These are phyloP conservation scores for Graptemys geographica DNA, from an alignment of 2,797 vertebrate species.

Conservation along the genomic window DNA sequence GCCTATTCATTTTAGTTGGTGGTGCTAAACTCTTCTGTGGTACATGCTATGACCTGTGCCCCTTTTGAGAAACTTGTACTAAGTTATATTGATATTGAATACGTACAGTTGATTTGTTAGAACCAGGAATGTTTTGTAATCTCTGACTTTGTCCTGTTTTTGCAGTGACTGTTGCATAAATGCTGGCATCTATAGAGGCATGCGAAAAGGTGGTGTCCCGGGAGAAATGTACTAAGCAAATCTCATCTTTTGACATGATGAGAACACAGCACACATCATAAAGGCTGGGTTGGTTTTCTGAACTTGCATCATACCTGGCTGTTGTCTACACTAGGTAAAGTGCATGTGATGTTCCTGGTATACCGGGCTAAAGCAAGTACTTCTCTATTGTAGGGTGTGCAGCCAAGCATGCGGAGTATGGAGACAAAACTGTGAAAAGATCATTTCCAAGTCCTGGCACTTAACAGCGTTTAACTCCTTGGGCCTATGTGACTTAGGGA, in stretches of 20 bases:
- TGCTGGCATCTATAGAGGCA: neutral
- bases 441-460: neutral
- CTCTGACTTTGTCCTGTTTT: neutral
- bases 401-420: neutral
- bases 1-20: neutral
- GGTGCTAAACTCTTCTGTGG: neutral
- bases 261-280: neutral
- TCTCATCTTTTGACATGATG: neutral
- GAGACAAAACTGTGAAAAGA: neutral
- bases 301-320: neutral
- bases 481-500: neutral
- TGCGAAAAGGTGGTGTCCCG: neutral
- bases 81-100: neutral
- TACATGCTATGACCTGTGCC: neutral
- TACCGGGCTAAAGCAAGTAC: neutral
- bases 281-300: neutral
- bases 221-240: neutral
- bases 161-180: neutral
- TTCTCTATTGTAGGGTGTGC: neutral
- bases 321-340: neutral
- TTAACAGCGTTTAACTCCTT: neutral
- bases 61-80: neutral
- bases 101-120: neutral
- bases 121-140: neutral
- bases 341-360: neutral